These are phyloP conservation scores for Lycaena phlaeas DNA, from an alignment of 2,888 invertebrate genomes.

Conservation along the genomic window DNA sequence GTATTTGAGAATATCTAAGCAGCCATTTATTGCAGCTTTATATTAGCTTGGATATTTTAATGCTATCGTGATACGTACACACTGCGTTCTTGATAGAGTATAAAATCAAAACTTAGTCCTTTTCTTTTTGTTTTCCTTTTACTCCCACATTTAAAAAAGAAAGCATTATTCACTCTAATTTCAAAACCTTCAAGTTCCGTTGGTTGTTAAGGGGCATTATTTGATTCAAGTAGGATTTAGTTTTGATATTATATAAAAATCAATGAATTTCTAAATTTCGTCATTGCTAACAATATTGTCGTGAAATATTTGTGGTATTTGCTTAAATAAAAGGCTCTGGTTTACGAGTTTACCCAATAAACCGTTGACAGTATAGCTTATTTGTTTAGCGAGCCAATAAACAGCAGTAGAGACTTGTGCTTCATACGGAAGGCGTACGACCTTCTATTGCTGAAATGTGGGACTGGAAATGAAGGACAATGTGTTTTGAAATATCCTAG, in stretches of 20 bases:
- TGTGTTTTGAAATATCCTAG: no score
- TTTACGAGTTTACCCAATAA: slow-evolving; percentile 44
- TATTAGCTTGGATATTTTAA: no score
- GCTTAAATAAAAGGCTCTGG: slow-evolving; percentile 29
- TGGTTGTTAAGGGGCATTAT: no score
- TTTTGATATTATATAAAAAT: not conserved
- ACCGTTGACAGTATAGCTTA: slow-evolving; percentile 38
- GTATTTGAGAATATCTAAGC: not conserved
- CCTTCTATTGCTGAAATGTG: no score
- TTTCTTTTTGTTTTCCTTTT: no score
- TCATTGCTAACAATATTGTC: not conserved
- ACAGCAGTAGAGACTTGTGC: slow-evolving; percentile 17
- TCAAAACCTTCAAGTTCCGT: no score
- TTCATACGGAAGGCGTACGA: not conserved
- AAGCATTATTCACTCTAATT: no score
- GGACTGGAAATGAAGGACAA: no score
- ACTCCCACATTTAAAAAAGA: no score
- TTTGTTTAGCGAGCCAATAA: slow-evolving; percentile 50
- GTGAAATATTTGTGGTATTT: slow-evolving; percentile 15
- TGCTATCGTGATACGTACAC: not conserved
- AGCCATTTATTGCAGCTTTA: not conserved
- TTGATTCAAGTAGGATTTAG: no score
- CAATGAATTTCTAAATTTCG: not conserved
- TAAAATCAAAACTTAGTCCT: no score
- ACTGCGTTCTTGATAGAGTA: not conserved